Base-by-base conservation (phyloP, 2,113 vertebrate species). In the Condylura cristata region DNA sequence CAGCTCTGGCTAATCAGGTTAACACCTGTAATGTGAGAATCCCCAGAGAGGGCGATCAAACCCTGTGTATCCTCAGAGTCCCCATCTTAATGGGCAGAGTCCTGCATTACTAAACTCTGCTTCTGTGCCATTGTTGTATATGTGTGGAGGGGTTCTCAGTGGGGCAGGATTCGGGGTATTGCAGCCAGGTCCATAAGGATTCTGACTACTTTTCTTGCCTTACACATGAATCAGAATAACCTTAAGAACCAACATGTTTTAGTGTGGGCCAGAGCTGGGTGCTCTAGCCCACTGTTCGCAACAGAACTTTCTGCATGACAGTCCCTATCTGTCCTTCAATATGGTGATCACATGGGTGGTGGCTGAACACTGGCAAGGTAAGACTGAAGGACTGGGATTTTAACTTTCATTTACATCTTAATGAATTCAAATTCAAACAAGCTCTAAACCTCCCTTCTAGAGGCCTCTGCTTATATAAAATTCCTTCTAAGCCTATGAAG, bases 1-100 rank as follows among this genome's bases (percentile, higher is more conserved):
- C 20, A 8, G 61, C 80, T 32, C 2, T 8, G 61, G 84, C 88
- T 95, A 88, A 95, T 93, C 88, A 78, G 66, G 39, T 95, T 95
- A 95, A 60, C 72, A 95, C 92, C 90, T 88, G 68, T 41, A 10
- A 85, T 30, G 6, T 0, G 0, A 61, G 37, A 88, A 10, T 90
- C 61, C 84, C 46, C 48, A 37, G 90, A 90, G 95, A 90, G 16
- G 11, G 11, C 53, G 51, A 24, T 12, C 5, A 0, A 30, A 46
- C 60, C 83, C 30, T 60, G 39, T 16, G n/a, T 75, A 37, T 89
- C 81, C 76, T 72, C 66, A 26, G 70, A 91, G 74, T 12, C 53
- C 28, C 39, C 30, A 44, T 24, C 56, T 41, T 66, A 70, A 28
- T 1, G 20, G 75, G 8, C 89, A 66, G 63, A 90, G 20, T 3